Conservation (phyloP, 2,888 invertebrate species). For the Cenopis cana region DNA sequence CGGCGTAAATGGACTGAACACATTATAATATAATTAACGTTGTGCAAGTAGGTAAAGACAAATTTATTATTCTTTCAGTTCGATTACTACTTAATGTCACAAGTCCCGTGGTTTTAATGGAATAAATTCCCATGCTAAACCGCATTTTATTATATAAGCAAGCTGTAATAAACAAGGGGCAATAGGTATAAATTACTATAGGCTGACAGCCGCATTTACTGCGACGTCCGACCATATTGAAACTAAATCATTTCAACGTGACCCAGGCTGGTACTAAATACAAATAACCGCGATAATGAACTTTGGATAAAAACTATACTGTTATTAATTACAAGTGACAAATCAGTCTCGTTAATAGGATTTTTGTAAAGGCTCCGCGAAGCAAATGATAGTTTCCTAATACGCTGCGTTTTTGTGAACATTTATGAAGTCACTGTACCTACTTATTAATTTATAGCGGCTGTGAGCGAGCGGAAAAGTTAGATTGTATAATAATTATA, state of each 20-base stretch:
- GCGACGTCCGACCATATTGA: constrained; percentile 72
- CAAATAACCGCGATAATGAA: constrained; percentile 74
- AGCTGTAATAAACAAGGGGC: constrained; percentile 70
- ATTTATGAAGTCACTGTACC: background rate
- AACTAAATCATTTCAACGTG: constrained; percentile 78
- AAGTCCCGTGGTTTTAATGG: constrained; percentile 49
- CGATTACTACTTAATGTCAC: constrained; percentile 29
- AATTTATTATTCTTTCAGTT: constrained; percentile 35
- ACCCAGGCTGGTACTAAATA: constrained; percentile 61
- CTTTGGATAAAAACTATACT: constrained; percentile 70
- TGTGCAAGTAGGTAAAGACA: constrained; percentile 5
- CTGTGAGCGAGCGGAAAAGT: too few species aligned
- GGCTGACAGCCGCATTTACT: constrained; percentile 69
- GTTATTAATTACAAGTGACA: too few species aligned
- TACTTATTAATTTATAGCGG: too few species aligned
- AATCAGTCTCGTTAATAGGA: background rate
- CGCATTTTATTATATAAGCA: constrained; percentile 70
- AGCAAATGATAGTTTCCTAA: background rate
- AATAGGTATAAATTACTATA: constrained; percentile 73
- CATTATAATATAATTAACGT: constrained; percentile 6
- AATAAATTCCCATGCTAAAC: constrained; percentile 71
- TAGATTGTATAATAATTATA: too few species aligned
- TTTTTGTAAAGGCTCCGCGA: background rate
- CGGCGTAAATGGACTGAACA: background rate
- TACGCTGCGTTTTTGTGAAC: background rate